Percentiles rank a stretch among this genome's conserved stretches.
Conservation (phyloP, 2,113 vertebrate species). For the Pseudolaguvia tuberculata region DNA sequence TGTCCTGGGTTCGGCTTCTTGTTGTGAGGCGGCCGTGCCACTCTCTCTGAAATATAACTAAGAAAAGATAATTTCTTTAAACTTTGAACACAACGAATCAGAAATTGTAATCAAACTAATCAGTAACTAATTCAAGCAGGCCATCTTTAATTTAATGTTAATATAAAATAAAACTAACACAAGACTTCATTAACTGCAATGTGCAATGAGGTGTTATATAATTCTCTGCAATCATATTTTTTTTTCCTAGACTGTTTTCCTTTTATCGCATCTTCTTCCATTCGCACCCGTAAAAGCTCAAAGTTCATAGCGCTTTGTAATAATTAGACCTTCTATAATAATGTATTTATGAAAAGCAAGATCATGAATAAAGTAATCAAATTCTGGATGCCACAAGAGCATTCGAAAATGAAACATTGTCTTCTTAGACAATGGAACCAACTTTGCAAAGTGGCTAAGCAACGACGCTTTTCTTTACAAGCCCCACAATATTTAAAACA, state of each 20-base stretch:
- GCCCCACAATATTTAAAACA: conserved; percentile 33
- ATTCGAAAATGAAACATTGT: conserved; percentile 28
- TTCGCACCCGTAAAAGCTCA: not conserved
- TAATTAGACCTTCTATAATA: not conserved
- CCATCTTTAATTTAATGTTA: conserved; percentile 37
- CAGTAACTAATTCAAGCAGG: conserved; percentile 25
- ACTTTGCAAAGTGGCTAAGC: conserved; percentile 22
- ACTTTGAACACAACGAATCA: conserved; percentile 39
- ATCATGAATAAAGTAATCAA: conserved; percentile 15
- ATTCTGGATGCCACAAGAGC: conserved; percentile 21
- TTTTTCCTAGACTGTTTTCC: not conserved
- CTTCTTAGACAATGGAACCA: conserved; percentile 41
- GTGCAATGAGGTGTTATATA: not conserved
- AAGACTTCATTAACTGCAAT: conserved; percentile 15
- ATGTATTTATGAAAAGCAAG: conserved; percentile 8
- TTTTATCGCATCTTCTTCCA: not conserved
- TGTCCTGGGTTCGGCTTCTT: too few relatives aligned
- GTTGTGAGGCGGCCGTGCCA: too few relatives aligned
- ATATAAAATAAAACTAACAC: conserved; percentile 26
- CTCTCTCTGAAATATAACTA: too few relatives aligned
- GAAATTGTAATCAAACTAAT: conserved; percentile 40
- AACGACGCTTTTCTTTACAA: conserved; percentile 27
- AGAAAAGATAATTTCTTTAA: not conserved
- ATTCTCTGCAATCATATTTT: not conserved
- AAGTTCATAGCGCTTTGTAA: not conserved